These are phyloP conservation scores for Opisthograptis luteolata DNA, from an alignment of 2,888 invertebrate species.

Conservation along the genomic window DNA sequence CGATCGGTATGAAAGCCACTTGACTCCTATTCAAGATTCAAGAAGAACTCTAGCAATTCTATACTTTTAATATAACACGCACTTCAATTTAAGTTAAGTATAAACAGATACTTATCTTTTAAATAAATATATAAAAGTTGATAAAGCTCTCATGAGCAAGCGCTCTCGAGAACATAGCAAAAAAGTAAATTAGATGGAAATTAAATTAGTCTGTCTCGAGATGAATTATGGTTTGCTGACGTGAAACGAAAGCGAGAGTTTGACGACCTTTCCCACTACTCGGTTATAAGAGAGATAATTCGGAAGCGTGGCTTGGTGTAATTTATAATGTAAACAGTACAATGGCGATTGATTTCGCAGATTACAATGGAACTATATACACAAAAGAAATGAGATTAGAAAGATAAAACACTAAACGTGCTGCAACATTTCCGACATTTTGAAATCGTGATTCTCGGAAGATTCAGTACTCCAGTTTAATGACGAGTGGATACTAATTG, in stretches of 20 bases:
- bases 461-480: not conserved
- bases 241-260: constrained; percentile 38
- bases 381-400: constrained; percentile 25
- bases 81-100: not conserved
- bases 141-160: constrained; percentile 22
- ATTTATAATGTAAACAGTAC: constrained; percentile 23
- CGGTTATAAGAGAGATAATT: constrained; percentile 17
- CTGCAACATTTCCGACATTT: constrained; percentile 4
- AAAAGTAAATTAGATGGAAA: constrained; percentile 37
- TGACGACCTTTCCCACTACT: constrained; percentile 29
- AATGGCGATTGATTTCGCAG: constrained; percentile 26
- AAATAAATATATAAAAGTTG: constrained; percentile 9
- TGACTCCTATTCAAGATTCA: too few species aligned
- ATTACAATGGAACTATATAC: constrained; percentile 17
- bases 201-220: constrained; percentile 34
- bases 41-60: too few species aligned
- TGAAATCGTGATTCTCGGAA: not conserved
- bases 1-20: too few species aligned
- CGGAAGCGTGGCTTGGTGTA: constrained; percentile 19
- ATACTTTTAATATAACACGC: not conserved
- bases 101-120: not conserved
- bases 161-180: constrained; percentile 19
- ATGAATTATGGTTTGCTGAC: constrained; percentile 34
- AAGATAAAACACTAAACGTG: constrained; percentile 5
- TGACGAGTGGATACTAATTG: not conserved